phyloP scores from a whole-genome alignment of 1,140 invertebrate species.

The Adelges cooleyi region DNA sequence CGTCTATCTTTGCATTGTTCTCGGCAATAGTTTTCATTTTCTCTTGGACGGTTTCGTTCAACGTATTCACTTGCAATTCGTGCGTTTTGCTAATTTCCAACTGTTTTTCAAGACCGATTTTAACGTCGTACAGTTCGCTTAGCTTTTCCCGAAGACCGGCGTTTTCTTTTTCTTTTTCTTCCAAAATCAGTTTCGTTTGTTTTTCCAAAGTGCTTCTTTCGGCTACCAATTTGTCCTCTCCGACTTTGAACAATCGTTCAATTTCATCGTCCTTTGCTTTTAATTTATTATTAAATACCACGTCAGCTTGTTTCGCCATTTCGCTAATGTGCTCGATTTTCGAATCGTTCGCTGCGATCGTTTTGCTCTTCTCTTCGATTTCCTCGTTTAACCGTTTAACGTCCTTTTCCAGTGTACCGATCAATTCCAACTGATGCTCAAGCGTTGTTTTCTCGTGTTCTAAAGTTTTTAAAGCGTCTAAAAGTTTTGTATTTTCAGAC shows the following conservation, averaged over 20 bases:
- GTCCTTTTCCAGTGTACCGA: neutral
- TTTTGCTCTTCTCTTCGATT: neutral
- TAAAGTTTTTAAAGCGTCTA: neutral
- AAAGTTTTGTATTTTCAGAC: neutral
- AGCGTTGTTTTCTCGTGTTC: neutral
- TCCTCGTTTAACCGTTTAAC: neutral
- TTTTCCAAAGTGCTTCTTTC: neutral
- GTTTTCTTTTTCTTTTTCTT: slow-evolving; percentile 1
- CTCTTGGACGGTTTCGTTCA: neutral
- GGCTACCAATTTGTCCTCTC: neutral
- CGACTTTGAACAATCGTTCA: neutral
- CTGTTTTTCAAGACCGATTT: neutral
- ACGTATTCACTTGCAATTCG: neutral
- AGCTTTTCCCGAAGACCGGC: neutral
- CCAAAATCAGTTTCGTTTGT: neutral
- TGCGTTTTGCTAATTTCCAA: neutral
- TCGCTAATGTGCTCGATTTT: neutral
- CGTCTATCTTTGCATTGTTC: neutral
- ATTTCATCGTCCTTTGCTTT: slow-evolving; percentile 15
- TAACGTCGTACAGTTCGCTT: neutral
- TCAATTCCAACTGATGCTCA: neutral
- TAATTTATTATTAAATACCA: neutral
- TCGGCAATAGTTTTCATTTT: neutral
- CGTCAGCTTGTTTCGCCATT: neutral
- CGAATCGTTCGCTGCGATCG: neutral